phyloP scores from a whole-genome alignment of 2,888 invertebrate species.

The Carpatolechia fugitivella region DNA sequence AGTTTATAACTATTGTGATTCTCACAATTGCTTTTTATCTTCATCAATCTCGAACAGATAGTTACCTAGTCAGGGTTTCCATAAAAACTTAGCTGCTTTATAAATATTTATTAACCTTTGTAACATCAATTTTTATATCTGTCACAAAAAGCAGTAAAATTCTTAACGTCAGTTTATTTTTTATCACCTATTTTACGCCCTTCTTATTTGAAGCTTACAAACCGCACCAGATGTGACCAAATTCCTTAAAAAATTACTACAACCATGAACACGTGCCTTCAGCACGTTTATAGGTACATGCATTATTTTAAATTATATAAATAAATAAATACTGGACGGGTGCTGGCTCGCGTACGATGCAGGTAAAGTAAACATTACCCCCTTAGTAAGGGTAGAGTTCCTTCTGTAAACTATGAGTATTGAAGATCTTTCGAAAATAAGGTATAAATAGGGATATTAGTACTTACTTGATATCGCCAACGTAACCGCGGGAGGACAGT shows the following conservation, averaged over 20 bases:
- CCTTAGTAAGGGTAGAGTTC: constrained; percentile 44
- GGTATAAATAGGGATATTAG: background rate
- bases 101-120: no score
- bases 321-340: constrained; percentile 70
- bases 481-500: no score
- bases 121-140: constrained; percentile 5
- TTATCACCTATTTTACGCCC: constrained; percentile 27
- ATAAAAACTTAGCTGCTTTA: constrained; percentile 3
- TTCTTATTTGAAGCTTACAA: constrained; percentile 34
- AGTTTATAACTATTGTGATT: background rate
- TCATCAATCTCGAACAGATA: background rate
- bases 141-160: constrained; percentile 20
- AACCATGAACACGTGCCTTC: constrained; percentile 57
- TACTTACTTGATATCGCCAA: background rate
- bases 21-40: background rate
- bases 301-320: constrained; percentile 54
- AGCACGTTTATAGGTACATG: constrained; percentile 31
- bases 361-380: constrained; percentile 57
- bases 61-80: background rate
- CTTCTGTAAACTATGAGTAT: background rate
- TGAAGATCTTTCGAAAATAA: background rate
- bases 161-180: constrained; percentile 18
- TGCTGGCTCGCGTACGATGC: constrained; percentile 39
- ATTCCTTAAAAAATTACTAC: constrained; percentile 67
- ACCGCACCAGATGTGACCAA: constrained; percentile 62